A percentile compares a stretch with the other conserved stretches of the same genome.
Evolutionary conservation across 1,140 invertebrate genomes (phyloP).

Genomic region (Drosophila baimaii): DNA sequence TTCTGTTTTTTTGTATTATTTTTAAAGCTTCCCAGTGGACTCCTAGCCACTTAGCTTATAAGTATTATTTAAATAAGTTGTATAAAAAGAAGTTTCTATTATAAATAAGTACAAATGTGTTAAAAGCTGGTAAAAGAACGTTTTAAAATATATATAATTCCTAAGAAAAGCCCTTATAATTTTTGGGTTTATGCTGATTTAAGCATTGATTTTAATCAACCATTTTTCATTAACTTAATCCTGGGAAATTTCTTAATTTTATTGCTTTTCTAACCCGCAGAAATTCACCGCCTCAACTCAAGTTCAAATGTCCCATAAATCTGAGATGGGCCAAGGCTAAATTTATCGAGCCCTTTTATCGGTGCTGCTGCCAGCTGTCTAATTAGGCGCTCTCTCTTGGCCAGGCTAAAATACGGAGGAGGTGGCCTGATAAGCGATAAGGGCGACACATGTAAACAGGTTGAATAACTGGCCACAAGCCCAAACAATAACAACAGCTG

Average conservation of each 20-base stretch:
- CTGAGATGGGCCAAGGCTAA: constrained; percentile 42
- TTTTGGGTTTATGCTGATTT: too few relatives aligned
- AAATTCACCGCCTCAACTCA: constrained; percentile 44
- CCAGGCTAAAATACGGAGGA: constrained; percentile 7
- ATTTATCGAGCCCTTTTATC: constrained; percentile 68
- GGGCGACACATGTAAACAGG: constrained; percentile 47
- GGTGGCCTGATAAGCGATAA: constrained; percentile 43
- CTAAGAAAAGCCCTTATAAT: not conserved
- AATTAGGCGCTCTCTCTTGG: constrained; percentile 56
- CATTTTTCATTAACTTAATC: constrained; percentile 9
- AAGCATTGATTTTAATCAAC: not conserved
- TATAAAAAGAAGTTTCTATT: not conserved
- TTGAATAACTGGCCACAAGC: constrained; percentile 36
- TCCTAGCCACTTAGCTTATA: constrained; percentile 17
- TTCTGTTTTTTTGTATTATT: not conserved
- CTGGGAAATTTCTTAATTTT: constrained; percentile 1
- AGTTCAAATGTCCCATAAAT: constrained; percentile 71
- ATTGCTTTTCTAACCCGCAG: constrained; percentile 27
- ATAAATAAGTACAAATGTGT: not conserved
- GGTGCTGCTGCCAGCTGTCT: constrained; percentile 41
- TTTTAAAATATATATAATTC: not conserved
- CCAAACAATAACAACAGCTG: constrained; percentile 40
- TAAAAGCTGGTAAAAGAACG: not conserved
- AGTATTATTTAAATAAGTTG: constrained; percentile 5
- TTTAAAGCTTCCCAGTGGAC: not conserved